Conservation (phyloP, 2,113 vertebrate species). For the Pachycephala philippinensis region DNA sequence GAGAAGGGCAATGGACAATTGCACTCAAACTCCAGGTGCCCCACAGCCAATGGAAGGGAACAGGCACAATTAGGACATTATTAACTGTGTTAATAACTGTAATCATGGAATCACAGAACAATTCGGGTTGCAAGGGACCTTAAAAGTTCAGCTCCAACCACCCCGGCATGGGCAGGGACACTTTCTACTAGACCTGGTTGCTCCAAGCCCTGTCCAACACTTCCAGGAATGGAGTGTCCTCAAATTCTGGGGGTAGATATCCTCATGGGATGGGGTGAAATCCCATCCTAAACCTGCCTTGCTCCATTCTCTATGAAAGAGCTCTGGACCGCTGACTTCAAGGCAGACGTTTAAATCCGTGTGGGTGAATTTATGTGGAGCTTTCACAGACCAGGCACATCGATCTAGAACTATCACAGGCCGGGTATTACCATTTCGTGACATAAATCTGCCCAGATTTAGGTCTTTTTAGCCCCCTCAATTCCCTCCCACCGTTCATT, state of each 20-base stretch:
- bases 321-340: neutral
- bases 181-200: neutral
- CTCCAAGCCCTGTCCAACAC: neutral
- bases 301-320: neutral
- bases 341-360: neutral
- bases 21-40: neutral
- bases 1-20: neutral
- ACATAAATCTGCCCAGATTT: neutral
- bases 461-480: neutral
- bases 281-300: neutral
- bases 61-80: neutral
- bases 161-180: neutral
- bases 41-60: neutral
- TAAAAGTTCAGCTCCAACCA: neutral
- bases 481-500: neutral
- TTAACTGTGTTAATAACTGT: neutral
- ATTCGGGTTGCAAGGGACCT: neutral
- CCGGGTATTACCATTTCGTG: neutral
- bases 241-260: neutral
- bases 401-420: rapidly evolving
- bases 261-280: neutral
- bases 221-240: neutral
- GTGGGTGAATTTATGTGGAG: neutral
- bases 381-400: neutral
- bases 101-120: neutral